Evolutionary conservation across 2,888 invertebrate genomes (phyloP), one percentile per base, ranked within the genome.

Genomic region (Drosophila pseudotalamancana): DNA sequence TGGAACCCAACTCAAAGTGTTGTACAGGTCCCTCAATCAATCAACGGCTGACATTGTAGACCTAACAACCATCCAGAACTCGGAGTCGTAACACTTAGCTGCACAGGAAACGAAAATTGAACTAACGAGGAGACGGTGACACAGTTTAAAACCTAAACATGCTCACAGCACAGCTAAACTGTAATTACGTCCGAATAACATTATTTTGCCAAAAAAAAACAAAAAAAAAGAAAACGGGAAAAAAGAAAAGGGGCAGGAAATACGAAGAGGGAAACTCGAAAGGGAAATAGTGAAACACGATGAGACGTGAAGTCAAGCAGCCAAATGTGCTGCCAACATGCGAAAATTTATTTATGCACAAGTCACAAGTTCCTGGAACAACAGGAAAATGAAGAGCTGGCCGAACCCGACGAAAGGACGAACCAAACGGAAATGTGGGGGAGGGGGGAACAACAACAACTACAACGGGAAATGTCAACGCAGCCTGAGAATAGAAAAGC

Each of bases 131-230:
- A 55, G 51, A 18, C 56, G 54, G 45, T 60, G 67, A 54, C 59
- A 76, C 72, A 70, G 70, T 60, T 78, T 72, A 57, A 78, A 75
- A 55, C 46, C 66, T 46, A 70, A 76, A 67, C 72, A 70, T 70
- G 79, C 73, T 78, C 49, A 60, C 37, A 68, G 56, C 49, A 60
- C 37, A 68, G 56, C 59, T 51, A 55, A 69, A 67, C 59, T 77
- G 74, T 74, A 78, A 78, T 78, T 79, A 72, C 80, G 77, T 73
- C 76, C 74, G 68, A 79, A 67, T 67, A 69, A 42, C 80, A 76
- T 66, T 69, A 70, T 73, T 72, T n/a, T n/a, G n/a, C n/a, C n/a
- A n/a, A n/a, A n/a, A n/a, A n/a, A n/a, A n/a, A n/a, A n/a, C n/a
- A n/a, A 60, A 14, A 51, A 11, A 64, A 39, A 43, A 40, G 25